Conservation (phyloP, 2,888 invertebrate species). For the Philereme vetulata region DNA sequence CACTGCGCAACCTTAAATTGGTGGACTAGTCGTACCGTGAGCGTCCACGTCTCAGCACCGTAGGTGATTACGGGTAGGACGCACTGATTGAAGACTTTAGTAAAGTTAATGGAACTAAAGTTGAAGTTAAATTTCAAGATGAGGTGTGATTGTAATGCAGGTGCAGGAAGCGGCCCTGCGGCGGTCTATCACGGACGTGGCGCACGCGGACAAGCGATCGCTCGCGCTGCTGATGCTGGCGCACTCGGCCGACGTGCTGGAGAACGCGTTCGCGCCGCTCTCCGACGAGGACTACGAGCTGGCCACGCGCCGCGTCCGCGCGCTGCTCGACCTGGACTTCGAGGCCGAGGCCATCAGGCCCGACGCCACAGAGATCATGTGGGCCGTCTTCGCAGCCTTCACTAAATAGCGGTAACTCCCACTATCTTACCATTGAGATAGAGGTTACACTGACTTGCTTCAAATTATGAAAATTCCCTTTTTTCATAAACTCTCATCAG, state of each 20-base stretch:
- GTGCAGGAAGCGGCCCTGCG: slow-evolving; percentile 98
- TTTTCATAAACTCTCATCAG: slow-evolving; percentile 41
- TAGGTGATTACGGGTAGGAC: too few species aligned
- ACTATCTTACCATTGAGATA: slow-evolving; percentile 41
- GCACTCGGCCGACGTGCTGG: slow-evolving; percentile 98
- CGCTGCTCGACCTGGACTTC: slow-evolving; percentile 97
- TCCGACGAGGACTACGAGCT: slow-evolving; percentile 99
- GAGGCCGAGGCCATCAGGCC: slow-evolving; percentile 97
- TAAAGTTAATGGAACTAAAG: too few species aligned
- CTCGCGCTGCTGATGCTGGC: slow-evolving; percentile 97
- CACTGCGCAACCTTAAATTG: too few species aligned
- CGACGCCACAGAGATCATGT: slow-evolving; percentile 96
- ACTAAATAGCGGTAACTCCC: slow-evolving; percentile 90
- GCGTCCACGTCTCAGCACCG: too few species aligned
- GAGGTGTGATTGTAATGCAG: slow-evolving; percentile 63
- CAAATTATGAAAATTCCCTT: slow-evolving; percentile 39
- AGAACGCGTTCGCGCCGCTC: slow-evolving; percentile 99
- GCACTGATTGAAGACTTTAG: too few species aligned
- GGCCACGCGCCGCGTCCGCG: slow-evolving; percentile 98
- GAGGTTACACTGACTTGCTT: slow-evolving; percentile 23
- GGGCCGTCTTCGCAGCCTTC: slow-evolving; percentile 99
- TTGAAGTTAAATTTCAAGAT: too few species aligned
- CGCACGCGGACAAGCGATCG: slow-evolving; percentile 97
- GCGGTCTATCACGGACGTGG: slow-evolving; percentile 98
- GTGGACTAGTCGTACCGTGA: too few species aligned